Evolutionary conservation across 2,797 vertebrate species (phyloP), one percentile per base, ranked within the genome.

Genomic region (Benthosema pterotum): DNA sequence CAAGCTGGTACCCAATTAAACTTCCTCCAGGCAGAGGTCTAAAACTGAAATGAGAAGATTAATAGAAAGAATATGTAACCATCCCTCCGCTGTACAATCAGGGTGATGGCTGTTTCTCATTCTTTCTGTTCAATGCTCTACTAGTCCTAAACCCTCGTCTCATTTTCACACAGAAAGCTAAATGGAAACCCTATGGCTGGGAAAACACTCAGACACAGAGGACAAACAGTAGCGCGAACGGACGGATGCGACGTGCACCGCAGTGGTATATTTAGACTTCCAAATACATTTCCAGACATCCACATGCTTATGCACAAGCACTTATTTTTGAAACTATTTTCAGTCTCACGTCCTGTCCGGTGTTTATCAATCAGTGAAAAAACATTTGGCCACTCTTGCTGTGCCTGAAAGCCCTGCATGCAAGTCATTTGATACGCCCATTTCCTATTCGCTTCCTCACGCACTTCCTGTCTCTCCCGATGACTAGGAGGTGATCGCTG

Each of bases 361-460:
- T 87, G 77, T 86, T 89, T 85, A 79, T 84, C 74, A 83, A 49
- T 71, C 74, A 28, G 72, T 74, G 62, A 82, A 77, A n/a, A 85
- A 71, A 69, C 54, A 70, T 57, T 80, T 75, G 63, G 76, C 76
- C 63, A 82, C 91, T 94, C n/a, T 91, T 77, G 67, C 77, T 86
- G 69, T 80, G 73, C 72, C 75, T 85, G 67, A 82, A 83, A 87
- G 73, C 67, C 73, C 67, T 67, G n/a, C 71, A 72, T 82, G 77
- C 80, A 60, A 16, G 60, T 71, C 71, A 79, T 69, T 71, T 63
- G 67, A 88, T 75, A 85, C 82, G 77, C 76, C 86, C 75, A 83
- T 70, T 89, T 93, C 92, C 91, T 93, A 89, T 93, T 90, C 77
- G 86, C 83, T 88, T 90, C 78, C 79, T 68, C 45, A 42, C 63